Conservation (phyloP, 2,797 vertebrate species). For the Sciurus carolinensis region DNA sequence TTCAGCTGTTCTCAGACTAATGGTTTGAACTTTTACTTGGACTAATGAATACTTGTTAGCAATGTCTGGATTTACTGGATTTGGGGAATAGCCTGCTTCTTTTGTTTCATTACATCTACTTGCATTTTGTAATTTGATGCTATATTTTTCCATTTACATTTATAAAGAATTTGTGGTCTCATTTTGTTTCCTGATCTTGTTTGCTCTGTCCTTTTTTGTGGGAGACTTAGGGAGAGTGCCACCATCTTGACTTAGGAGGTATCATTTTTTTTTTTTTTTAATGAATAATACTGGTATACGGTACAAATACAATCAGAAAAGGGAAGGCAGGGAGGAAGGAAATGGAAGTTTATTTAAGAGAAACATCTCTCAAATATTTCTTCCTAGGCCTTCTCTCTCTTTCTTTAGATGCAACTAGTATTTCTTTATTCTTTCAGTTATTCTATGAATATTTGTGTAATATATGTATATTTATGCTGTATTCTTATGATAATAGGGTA, state of each 20-base stretch:
- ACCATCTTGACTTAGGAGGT: neutral
- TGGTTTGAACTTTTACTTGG: neutral
- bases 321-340: accelerated
- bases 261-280: neutral
- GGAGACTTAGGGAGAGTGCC: neutral
- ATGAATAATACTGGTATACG: neutral
- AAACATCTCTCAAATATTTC: neutral
- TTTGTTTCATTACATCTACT: neutral
- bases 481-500: neutral
- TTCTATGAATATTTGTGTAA: neutral
- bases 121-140: neutral
- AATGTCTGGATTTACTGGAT: neutral
- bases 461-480: neutral
- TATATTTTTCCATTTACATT: neutral
- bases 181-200: neutral
- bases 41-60: neutral
- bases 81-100: neutral
- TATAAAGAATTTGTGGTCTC: neutral
- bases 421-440: neutral
- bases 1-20: neutral
- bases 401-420: neutral
- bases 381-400: neutral
- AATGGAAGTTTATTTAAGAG: neutral
- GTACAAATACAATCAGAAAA: too few relatives aligned
- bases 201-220: neutral